Percentiles rank a stretch among this genome's conserved stretches.
phyloP scores from a whole-genome alignment of 2,113 vertebrate species.

The Cheilinus undulatus region DNA sequence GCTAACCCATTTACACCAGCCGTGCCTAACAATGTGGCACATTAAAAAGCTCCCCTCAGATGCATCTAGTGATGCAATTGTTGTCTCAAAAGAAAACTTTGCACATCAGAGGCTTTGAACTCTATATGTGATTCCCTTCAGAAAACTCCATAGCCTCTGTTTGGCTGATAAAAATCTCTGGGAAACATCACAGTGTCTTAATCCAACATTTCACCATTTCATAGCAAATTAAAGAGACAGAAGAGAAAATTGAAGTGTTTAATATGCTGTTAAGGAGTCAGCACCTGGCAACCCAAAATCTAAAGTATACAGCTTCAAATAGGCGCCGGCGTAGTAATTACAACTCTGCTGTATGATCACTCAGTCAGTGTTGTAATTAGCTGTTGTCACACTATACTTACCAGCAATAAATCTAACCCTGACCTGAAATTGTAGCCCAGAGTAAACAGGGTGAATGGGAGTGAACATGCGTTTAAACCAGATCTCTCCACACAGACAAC shows the following conservation, averaged over 20 bases:
- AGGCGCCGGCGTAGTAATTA: slow-evolving; percentile 64
- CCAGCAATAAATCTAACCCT: slow-evolving; percentile 75
- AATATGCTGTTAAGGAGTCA: slow-evolving; percentile 60
- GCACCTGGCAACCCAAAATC: slow-evolving; percentile 68
- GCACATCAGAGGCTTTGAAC: neutral
- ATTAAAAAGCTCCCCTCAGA: neutral
- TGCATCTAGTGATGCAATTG: neutral
- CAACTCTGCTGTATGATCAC: slow-evolving; percentile 48
- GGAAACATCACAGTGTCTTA: slow-evolving; percentile 34
- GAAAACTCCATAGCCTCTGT: neutral
- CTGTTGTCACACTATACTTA: slow-evolving; percentile 77
- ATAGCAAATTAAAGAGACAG: slow-evolving; percentile 65
- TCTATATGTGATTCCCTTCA: neutral
- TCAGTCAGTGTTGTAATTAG: slow-evolving; percentile 75
- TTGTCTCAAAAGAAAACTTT: slow-evolving; percentile 6
- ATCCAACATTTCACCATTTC: slow-evolving; percentile 51
- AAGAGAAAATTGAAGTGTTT: slow-evolving; percentile 52
- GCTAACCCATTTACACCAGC: too few species aligned
- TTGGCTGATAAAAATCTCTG: slow-evolving; percentile 16
- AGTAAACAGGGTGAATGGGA: slow-evolving; percentile 71
- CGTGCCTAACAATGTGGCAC: neutral
- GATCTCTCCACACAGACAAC: slow-evolving; percentile 32
- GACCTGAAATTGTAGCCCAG: slow-evolving; percentile 63
- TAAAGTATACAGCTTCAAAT: slow-evolving; percentile 59
- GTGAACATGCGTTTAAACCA: slow-evolving; percentile 69